Conservation (phyloP, 1,140 invertebrate genomes). For the Phymastichus coffea region DNA sequence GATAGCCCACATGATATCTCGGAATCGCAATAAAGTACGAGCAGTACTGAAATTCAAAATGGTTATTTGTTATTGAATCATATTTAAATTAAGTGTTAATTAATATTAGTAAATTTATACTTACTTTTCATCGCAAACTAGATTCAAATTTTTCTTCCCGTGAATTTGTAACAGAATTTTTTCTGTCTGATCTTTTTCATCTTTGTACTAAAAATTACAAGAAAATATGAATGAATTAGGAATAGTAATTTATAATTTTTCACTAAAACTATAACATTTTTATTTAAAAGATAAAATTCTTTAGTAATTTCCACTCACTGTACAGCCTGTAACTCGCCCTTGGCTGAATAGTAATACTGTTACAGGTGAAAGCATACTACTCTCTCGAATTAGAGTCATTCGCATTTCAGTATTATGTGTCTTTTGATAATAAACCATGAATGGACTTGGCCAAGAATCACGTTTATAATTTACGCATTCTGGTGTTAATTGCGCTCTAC, state of each 20-base stretch:
- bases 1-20: conserved; percentile 57
- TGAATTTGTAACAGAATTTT: conserved; percentile 43
- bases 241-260: background rate
- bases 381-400: conserved; percentile 54
- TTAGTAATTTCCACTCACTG: too few relatives aligned
- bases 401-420: conserved; percentile 51
- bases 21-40: conserved; percentile 50
- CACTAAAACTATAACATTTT: too few relatives aligned
- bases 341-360: conserved; percentile 57
- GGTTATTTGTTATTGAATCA: background rate
- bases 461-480: conserved; percentile 62
- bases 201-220: conserved; percentile 11
- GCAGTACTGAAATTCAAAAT: conserved; percentile 33
- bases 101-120: conserved; percentile 30
- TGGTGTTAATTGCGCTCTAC: conserved; percentile 52
- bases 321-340: conserved; percentile 19
- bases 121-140: conserved; percentile 51
- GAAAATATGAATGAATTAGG: background rate
- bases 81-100: conserved; percentile 10
- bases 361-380: conserved; percentile 57
- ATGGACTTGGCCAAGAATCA: conserved; percentile 43
- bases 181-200: conserved; percentile 31
- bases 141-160: conserved; percentile 42
- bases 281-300: too few relatives aligned
- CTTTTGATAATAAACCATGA: conserved; percentile 53